Base-by-base conservation (phyloP, 2,888 invertebrate genomes). In the Petrolisthes cinctipes region DNA sequence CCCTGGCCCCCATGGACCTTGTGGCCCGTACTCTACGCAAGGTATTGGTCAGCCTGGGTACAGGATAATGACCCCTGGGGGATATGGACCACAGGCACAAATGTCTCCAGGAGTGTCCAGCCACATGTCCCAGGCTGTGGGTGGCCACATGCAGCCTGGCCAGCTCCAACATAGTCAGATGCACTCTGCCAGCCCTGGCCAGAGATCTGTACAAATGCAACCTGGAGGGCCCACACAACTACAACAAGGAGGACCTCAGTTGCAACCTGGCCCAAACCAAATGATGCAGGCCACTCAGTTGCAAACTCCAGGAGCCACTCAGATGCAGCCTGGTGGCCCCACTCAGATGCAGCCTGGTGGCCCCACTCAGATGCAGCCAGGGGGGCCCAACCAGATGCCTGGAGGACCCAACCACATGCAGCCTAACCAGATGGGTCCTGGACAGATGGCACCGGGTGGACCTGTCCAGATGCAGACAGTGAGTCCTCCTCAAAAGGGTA, bases 1-100 rank as follows among this genome's bases (percentile, higher is more conserved):
- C 57, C 23, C 83, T 6, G 83, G 86, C 20, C 89, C 89, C 5
- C 89, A 89, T 54, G 81, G 83, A 7, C 73, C 86, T 9, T 57
- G 56, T 6, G 84, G 83, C 11, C 78, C 88, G 0, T 88, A 85
- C 56, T 81, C 75, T 5, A 85, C 85, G 53, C 89, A 89, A 57
- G 37, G 68, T n/a, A 83, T 86, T n/a, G 56, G 79, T 14, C 86
- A 83, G 57, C 71, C 71, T 56, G 82, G 73, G 20, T 89, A 83
- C 37, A 83, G 83, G n/a, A 80, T 89, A 68, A 75, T 89, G 54
- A 76, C 75, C 9, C 82, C 86, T 37, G 71, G 66, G 4, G n/a
- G 83, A 37, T 84, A 81, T 73, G 83, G 61, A n/a, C 85, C 85
- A 4, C 81, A 85, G 61, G 83, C 81, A 71, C 82, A 57, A 1